A percentile compares a stretch with the other conserved stretches of the same genome.
These are phyloP conservation scores for Coregonus clupeaformis DNA, from an alignment of 2,113 vertebrate genomes.

Conservation along the genomic window DNA sequence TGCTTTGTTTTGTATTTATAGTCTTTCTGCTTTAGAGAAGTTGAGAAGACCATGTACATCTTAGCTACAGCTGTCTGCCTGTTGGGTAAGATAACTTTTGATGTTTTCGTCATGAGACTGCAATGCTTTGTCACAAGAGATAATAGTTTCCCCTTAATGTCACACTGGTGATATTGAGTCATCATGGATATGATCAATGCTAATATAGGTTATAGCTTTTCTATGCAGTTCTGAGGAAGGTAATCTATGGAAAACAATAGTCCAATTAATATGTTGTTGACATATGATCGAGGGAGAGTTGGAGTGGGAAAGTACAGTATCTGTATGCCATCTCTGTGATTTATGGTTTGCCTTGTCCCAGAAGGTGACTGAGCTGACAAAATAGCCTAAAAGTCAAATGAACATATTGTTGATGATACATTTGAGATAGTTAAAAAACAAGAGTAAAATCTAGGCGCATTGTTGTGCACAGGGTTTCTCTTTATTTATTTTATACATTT, in stretches of 20 bases:
- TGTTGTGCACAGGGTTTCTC: neutral
- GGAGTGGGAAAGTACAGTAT: too few species aligned
- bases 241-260: too few species aligned
- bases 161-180: neutral
- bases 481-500: neutral
- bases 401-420: too few species aligned
- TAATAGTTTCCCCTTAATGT: neutral
- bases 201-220: too few species aligned
- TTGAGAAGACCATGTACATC: slow-evolving; percentile 21
- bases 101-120: neutral
- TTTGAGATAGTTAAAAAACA: neutral
- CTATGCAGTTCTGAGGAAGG: too few species aligned
- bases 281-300: too few species aligned
- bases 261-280: too few species aligned
- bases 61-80: slow-evolving; percentile 29
- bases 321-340: too few species aligned
- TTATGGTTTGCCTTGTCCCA: too few species aligned
- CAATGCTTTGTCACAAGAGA: neutral
- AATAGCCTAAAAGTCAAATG: too few species aligned
- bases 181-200: too few species aligned
- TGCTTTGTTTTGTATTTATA: slow-evolving; percentile 28
- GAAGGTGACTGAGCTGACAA: too few species aligned
- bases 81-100: slow-evolving; percentile 27
- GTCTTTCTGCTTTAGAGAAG: neutral
- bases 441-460: neutral